Evolutionary conservation across 1,140 invertebrate species (phyloP).

Genomic region (Adoxophyes honmai): DNA sequence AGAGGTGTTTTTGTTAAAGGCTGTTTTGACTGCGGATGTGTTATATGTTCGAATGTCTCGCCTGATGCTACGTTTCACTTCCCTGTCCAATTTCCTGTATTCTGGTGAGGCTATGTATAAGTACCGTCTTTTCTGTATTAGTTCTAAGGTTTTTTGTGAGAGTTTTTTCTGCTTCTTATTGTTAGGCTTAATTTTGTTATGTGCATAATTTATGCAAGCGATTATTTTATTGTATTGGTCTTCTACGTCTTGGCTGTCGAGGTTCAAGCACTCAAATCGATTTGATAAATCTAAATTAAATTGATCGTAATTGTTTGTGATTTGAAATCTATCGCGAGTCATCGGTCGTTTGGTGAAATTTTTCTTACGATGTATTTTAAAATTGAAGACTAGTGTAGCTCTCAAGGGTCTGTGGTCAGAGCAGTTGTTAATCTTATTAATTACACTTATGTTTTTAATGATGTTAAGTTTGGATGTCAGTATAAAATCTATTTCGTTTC

Average conservation of each 20-base stretch:
- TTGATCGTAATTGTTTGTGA: not conserved
- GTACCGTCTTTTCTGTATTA: not conserved
- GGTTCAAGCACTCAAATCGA: not conserved
- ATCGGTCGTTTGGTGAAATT: too few relatives aligned
- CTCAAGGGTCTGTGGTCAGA: slow-evolving; percentile 24
- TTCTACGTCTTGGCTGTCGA: not conserved
- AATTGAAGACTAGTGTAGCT: slow-evolving; percentile 15
- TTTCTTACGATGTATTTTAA: too few relatives aligned
- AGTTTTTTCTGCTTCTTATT: not conserved
- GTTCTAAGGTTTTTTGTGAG: not conserved
- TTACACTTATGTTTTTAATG: slow-evolving; percentile 20
- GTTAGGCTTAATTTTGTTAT: not conserved
- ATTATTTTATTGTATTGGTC: not conserved
- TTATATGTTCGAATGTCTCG: not conserved
- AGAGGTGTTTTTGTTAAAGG: not conserved
- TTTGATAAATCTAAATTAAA: not conserved
- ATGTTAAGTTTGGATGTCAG: slow-evolving; percentile 15
- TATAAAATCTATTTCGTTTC: too few relatives aligned
- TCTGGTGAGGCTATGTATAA: not conserved
- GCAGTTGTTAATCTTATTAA: slow-evolving; percentile 19
- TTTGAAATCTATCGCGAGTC: not conserved
- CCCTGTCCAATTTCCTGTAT: not conserved
- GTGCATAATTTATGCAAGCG: not conserved
- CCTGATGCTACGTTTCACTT: not conserved
- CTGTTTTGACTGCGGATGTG: not conserved